Evolutionary conservation across 2,113 vertebrate species (phyloP).

Genomic region (Engystomops pustulosus): DNA sequence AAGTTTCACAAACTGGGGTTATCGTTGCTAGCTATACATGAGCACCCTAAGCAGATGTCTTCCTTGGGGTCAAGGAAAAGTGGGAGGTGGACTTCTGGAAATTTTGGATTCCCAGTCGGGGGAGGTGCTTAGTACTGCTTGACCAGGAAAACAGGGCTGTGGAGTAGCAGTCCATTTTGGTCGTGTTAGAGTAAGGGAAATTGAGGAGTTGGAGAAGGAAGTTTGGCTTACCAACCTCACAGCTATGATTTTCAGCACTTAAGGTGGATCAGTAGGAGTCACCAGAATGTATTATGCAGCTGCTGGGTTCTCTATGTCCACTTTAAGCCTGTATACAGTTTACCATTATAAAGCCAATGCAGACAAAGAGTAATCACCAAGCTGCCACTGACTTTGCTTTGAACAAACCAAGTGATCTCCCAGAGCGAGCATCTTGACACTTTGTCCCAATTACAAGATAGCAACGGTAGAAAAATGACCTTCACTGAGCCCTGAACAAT

Average conservation of each 20-base stretch:
- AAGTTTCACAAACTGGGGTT: too few relatives aligned
- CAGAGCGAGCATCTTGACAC: neutral
- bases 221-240: too few relatives aligned
- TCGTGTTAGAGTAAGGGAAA: too few relatives aligned
- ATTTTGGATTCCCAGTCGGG: too few relatives aligned
- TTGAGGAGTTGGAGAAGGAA: too few relatives aligned
- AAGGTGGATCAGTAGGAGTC: neutral
- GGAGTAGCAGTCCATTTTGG: too few relatives aligned
- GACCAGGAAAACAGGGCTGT: too few relatives aligned
- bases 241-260: neutral
- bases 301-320: neutral
- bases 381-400: conserved; percentile 22
- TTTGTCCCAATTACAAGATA: conserved; percentile 38
- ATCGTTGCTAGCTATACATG: too few relatives aligned
- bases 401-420: conserved; percentile 7
- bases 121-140: too few relatives aligned
- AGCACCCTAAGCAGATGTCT: too few relatives aligned
- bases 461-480: conserved; percentile 7
- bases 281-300: neutral
- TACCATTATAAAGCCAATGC: neutral
- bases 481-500: conserved; percentile 17
- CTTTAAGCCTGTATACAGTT: neutral
- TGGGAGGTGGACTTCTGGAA: too few relatives aligned
- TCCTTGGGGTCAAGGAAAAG: too few relatives aligned
- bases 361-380: conserved; percentile 30